These are phyloP conservation scores for Tauraco hartlaubi DNA, from an alignment of 2,797 vertebrate species.

Conservation along the genomic window DNA sequence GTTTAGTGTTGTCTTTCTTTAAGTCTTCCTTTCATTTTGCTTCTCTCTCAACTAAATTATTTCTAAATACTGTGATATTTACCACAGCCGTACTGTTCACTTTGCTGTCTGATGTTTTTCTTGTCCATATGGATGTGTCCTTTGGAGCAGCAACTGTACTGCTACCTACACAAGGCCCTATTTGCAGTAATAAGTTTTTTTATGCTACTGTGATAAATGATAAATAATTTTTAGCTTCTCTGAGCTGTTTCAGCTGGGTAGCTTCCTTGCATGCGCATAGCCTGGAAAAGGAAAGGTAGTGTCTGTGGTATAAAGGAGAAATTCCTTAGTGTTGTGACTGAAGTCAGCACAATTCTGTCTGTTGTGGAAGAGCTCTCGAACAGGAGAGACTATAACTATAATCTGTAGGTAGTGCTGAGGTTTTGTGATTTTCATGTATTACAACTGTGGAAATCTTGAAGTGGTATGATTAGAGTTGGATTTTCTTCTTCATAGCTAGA, in stretches of 20 bases:
- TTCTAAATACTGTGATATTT: background rate
- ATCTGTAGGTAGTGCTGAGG: background rate
- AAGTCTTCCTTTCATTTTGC: background rate
- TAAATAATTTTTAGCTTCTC: background rate
- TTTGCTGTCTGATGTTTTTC: background rate
- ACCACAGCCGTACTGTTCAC: background rate
- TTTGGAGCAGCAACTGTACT: background rate
- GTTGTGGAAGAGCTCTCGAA: background rate
- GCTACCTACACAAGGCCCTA: background rate
- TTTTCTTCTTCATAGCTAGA: slow-evolving; percentile 65
- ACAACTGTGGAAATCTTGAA: background rate
- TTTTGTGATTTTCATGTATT: background rate
- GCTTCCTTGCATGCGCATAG: background rate
- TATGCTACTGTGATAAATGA: background rate
- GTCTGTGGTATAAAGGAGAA: background rate
- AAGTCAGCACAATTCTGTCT: background rate
- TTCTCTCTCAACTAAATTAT: background rate
- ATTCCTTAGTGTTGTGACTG: background rate
- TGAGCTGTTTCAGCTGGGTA: background rate
- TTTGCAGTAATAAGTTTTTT: background rate
- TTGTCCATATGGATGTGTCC: background rate
- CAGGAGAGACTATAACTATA: background rate
- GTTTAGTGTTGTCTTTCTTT: background rate
- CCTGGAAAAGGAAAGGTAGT: background rate
- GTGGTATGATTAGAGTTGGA: background rate